Evolutionary conservation across 2,888 invertebrate genomes (phyloP).

Genomic region (Labia minor): DNA sequence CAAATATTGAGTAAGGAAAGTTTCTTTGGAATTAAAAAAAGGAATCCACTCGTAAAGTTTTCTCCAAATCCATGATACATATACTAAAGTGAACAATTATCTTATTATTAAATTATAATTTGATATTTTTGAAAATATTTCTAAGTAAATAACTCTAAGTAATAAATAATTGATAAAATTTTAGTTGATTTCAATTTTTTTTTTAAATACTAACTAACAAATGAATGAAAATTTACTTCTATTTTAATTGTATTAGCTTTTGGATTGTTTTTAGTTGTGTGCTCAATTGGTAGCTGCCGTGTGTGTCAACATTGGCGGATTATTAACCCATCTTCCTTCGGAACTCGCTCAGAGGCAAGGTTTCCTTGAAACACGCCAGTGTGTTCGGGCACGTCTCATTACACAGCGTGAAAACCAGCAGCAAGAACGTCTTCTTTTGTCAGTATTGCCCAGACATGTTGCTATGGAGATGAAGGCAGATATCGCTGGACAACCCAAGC

Average conservation of each 20-base stretch:
- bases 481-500: conserved; percentile 80
- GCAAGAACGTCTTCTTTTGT: conserved; percentile 83
- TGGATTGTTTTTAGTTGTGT: conserved; percentile 45
- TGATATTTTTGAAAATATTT: no score
- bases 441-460: conserved; percentile 85
- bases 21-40: no score
- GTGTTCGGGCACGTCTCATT: conserved; percentile 79
- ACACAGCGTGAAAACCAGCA: conserved; percentile 90
- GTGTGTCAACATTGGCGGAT: conserved; percentile 72
- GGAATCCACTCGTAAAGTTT: no score
- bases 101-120: no score
- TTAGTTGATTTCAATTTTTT: no score
- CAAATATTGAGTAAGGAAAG: no score
- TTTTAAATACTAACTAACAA: no score
- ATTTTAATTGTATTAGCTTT: no score
- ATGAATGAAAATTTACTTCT: neutral
- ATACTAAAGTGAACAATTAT: no score
- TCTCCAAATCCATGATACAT: no score
- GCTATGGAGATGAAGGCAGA: conserved; percentile 97
- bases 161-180: no score
- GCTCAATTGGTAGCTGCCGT: conserved; percentile 31
- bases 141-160: no score
- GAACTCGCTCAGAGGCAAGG: conserved; percentile 84
- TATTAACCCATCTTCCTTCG: conserved; percentile 82
- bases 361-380: conserved; percentile 87